phyloP scores from a whole-genome alignment of 2,888 invertebrate genomes.

The Nymphalis c-album region DNA sequence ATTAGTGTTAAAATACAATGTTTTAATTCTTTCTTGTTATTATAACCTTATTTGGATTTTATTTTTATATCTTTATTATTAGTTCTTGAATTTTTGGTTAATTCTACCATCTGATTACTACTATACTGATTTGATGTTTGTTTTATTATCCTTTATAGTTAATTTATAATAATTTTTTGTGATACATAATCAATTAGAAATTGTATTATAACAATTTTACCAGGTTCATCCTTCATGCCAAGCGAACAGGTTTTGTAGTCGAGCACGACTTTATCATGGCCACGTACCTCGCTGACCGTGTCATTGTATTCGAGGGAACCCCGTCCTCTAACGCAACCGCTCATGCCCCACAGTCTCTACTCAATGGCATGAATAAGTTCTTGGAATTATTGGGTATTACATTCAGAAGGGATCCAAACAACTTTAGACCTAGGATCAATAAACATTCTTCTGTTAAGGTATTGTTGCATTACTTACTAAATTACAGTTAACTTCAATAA shows the following conservation, averaged over 20 bases:
- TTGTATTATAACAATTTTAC: conserved; percentile 37
- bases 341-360: conserved; percentile 93
- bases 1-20: too few relatives aligned
- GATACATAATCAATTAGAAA: too few relatives aligned
- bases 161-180: too few relatives aligned
- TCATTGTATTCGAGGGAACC: conserved; percentile 98
- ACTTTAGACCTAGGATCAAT: conserved; percentile 98
- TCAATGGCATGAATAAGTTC: conserved; percentile 99
- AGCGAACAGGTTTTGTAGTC: conserved; percentile 99
- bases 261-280: conserved; percentile 99
- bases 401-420: conserved; percentile 98
- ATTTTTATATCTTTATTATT: too few relatives aligned
- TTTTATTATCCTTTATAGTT: too few relatives aligned
- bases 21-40: too few relatives aligned
- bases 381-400: conserved; percentile 97
- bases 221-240: conserved; percentile 98
- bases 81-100: too few relatives aligned
- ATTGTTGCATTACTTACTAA: not conserved
- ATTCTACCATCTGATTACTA: too few relatives aligned
- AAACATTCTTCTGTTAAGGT: conserved; percentile 98
- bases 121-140: too few relatives aligned
- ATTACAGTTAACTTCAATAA: too few relatives aligned
- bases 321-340: conserved; percentile 95
- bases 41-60: too few relatives aligned
- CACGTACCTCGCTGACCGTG: conserved; percentile 98